Evolutionary conservation across 2,888 invertebrate species (phyloP).

Genomic region (Zonitis immaculata): DNA sequence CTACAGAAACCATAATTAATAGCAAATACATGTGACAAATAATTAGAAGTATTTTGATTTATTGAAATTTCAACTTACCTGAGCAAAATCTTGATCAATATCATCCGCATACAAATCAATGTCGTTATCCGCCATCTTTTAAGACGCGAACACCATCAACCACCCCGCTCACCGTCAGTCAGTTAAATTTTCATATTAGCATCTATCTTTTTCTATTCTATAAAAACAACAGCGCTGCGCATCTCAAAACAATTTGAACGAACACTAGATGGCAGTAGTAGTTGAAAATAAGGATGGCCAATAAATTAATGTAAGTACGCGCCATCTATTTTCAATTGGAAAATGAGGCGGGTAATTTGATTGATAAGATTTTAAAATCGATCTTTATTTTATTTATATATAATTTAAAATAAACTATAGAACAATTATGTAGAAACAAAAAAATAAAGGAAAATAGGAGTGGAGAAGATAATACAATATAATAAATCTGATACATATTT

Average conservation of each 20-base stretch:
- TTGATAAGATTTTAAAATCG: slow-evolving; percentile 15
- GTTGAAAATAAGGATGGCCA: neutral
- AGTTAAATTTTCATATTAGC: too few relatives aligned
- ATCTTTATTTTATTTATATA: slow-evolving; percentile 28
- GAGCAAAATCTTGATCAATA: slow-evolving; percentile 90
- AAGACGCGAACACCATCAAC: neutral
- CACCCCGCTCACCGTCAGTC: neutral
- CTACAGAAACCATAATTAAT: too few relatives aligned
- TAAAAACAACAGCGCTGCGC: too few relatives aligned
- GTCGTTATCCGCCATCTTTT: slow-evolving; percentile 90
- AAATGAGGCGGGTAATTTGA: neutral
- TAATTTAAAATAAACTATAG: slow-evolving; percentile 30
- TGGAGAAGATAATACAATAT: slow-evolving; percentile 24
- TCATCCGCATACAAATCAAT: slow-evolving; percentile 97
- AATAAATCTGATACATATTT: slow-evolving; percentile 32
- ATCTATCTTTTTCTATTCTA: neutral
- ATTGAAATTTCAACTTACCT: slow-evolving; percentile 50
- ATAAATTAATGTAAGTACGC: neutral
- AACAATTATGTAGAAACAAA: slow-evolving; percentile 30
- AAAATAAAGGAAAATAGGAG: neutral
- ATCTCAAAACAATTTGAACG: too few relatives aligned
- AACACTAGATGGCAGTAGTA: neutral
- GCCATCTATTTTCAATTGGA: neutral
- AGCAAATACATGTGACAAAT: too few relatives aligned
- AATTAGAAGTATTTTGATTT: too few relatives aligned